Percentiles rank a stretch among this genome's conserved stretches.
phyloP scores from a whole-genome alignment of 1,140 invertebrate genomes.

The Augochlora pura region DNA sequence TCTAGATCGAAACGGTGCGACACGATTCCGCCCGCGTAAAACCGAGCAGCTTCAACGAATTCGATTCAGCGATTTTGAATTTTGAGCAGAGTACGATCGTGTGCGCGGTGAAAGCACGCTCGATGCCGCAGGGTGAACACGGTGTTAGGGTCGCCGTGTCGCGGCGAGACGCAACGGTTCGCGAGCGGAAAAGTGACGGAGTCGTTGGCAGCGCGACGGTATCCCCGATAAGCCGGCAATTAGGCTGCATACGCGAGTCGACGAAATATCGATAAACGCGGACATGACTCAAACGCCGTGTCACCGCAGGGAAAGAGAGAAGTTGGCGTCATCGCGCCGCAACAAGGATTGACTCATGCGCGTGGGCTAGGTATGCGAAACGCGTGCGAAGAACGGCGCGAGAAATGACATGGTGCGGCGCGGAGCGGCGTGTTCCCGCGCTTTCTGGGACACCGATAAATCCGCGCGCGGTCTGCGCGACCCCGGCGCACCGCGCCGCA shows the following conservation, averaged over 20 bases:
- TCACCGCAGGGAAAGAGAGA: conserved; percentile 33
- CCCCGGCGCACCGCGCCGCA: too few species aligned
- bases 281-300: conserved; percentile 46
- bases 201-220: neutral
- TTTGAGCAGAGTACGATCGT: too few species aligned
- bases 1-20: too few species aligned
- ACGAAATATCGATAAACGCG: conserved; percentile 25
- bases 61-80: too few species aligned
- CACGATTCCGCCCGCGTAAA: too few species aligned
- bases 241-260: neutral
- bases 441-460: conserved; percentile 61
- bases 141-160: neutral
- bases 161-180: neutral
- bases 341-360: conserved; percentile 66
- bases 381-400: conserved; percentile 53
- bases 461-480: conserved; percentile 25
- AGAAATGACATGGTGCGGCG: conserved; percentile 46
- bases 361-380: conserved; percentile 64
- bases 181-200: neutral
- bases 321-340: conserved; percentile 48
- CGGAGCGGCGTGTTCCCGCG: conserved; percentile 47
- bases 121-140: too few species aligned
- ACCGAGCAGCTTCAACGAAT: neutral
- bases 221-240: neutral
- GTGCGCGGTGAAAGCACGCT: too few species aligned